Evolutionary conservation across 2,113 vertebrate species (phyloP).

Genomic region (Anolis carolinensis): DNA sequence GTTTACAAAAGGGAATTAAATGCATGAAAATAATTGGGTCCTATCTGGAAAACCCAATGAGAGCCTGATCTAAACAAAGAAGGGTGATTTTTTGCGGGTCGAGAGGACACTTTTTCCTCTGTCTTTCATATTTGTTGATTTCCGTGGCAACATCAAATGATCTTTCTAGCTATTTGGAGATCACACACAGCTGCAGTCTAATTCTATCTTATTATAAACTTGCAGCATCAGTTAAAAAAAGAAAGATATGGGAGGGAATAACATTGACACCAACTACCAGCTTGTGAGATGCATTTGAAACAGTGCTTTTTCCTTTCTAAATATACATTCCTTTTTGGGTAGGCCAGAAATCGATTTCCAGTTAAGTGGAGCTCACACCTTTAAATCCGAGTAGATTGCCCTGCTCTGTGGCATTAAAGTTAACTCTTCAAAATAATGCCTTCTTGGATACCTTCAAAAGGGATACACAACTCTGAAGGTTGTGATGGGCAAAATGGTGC

Average conservation of each 20-base stretch:
- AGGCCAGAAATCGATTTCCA: not conserved
- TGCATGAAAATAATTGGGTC: not conserved
- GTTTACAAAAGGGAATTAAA: not conserved
- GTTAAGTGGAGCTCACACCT: not conserved
- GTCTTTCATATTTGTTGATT: slow-evolving; percentile 25
- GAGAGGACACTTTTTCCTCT: too few species aligned
- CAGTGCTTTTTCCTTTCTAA: not conserved
- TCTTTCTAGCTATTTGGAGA: slow-evolving; percentile 73
- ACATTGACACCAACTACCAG: slow-evolving; percentile 7
- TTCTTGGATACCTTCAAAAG: too few species aligned
- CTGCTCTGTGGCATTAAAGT: not conserved
- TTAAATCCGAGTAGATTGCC: not conserved
- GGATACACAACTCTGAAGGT: not conserved
- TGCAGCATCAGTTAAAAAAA: slow-evolving; percentile 48
- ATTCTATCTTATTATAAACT: slow-evolving; percentile 51
- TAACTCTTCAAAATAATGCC: not conserved
- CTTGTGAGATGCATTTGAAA: slow-evolving; percentile 18
- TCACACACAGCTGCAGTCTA: slow-evolving; percentile 69
- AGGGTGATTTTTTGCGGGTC: too few species aligned
- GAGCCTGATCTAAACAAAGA: too few species aligned
- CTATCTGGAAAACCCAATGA: not conserved
- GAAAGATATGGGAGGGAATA: slow-evolving; percentile 11
- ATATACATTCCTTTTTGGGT: not conserved
- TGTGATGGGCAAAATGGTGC: not conserved
- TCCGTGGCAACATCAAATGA: slow-evolving; percentile 66